Base-by-base conservation (phyloP, 2,888 invertebrate genomes). In the Resseliella maxima region DNA sequence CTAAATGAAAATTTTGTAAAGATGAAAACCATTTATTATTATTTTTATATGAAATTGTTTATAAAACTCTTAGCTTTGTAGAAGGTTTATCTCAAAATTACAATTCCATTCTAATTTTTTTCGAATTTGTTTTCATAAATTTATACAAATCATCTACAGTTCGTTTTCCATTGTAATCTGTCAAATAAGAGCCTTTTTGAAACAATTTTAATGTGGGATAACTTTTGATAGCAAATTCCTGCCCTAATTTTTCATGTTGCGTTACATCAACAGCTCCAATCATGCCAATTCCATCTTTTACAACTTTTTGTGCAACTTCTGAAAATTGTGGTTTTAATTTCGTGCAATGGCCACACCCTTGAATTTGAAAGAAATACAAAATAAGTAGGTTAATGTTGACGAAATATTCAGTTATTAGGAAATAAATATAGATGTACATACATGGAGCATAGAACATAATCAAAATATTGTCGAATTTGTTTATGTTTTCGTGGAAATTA, bases 401-500 rank as follows among this genome's bases (percentile, higher is more conserved):
- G 21, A 24, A 36, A 36, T 50, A n/a, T 86, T 35, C 91, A 92
- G 90, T 88, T 8, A 41, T 41, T 27, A 35, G 54, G 21, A n/a
- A 24, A 24, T 6, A 85, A 45, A 35, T 85, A n/a, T 2, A 85
- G 8, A 41, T 31, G 38, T 86, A 94, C 95, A 93, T 90, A 96
- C 96, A 96, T 10, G 97, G 96, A 0, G 96, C 96, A 90, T 97
- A 97, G 91, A 97, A 97, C 94, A 97, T 96, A 87, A 96, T 94
- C 86, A 97, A 89, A 15, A 94, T 94, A 90, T 96, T 95, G 89
- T 95, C 95, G 91, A 95, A 94, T 90, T 94, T 95, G 89, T 95
- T 94, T 86, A 96, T 92, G 87, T 94, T 92, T 86, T 92, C 90
- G 89, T 95, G 94, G 91, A 96, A 96, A 88, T 92, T 93, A 87